Conservation (phyloP, 2,113 vertebrate genomes). For the Pithys albifrons region DNA sequence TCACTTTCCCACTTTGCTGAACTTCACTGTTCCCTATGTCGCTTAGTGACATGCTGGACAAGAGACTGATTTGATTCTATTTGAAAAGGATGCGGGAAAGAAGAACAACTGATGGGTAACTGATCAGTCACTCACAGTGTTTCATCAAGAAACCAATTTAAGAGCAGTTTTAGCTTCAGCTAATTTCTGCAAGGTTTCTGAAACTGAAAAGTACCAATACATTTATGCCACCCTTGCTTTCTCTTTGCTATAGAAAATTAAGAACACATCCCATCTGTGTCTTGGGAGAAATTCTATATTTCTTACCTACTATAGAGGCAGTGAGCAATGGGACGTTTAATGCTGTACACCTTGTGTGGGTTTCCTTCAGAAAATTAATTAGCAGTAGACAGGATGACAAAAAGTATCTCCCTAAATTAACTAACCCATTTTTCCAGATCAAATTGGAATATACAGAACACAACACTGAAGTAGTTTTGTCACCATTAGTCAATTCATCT, state of each 20-base stretch:
- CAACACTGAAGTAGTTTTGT: neutral
- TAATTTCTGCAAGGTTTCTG: neutral
- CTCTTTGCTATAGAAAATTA: neutral
- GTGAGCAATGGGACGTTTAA: neutral
- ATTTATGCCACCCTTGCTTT: neutral
- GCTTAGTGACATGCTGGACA: rapidly evolving
- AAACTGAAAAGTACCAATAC: neutral
- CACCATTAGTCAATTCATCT: conserved; percentile 4
- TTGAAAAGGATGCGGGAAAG: neutral
- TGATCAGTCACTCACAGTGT: neutral
- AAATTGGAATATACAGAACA: neutral
- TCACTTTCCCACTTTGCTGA: neutral
- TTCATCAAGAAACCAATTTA: neutral
- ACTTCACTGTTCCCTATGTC: neutral
- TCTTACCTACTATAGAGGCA: neutral
- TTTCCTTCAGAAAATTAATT: conserved; percentile 15
- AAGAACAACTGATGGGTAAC: neutral
- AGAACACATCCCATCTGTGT: neutral
- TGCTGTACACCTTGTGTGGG: rapidly evolving
- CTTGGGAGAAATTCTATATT: neutral
- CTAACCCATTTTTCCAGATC: neutral
- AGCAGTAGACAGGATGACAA: neutral
- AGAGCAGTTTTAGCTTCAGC: neutral
- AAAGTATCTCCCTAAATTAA: neutral
- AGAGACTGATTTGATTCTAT: neutral